Evolutionary conservation across 1,140 invertebrate species (phyloP).

Genomic region (Hermetia illucens): DNA sequence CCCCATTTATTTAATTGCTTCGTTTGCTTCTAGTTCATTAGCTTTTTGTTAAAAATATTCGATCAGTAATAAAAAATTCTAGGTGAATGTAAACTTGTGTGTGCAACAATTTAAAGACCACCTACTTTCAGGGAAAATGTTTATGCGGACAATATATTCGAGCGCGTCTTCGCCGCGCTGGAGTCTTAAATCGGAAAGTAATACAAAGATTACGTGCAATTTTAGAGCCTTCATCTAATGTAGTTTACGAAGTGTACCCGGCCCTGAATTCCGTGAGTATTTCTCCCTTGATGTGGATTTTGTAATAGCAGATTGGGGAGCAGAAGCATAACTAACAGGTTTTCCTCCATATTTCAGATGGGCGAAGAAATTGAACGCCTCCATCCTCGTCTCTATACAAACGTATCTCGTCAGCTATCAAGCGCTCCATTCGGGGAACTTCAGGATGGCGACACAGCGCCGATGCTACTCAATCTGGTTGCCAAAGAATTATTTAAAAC

Average conservation of each 20-base stretch:
- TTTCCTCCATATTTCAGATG: constrained; percentile 13
- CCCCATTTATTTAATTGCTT: too few species aligned
- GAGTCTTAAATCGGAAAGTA: constrained; percentile 26
- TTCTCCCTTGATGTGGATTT: too few species aligned
- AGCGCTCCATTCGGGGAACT: constrained; percentile 32
- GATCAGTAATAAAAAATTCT: too few species aligned
- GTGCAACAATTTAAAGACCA: too few species aligned
- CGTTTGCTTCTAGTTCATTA: too few species aligned
- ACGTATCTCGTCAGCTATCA: constrained; percentile 41
- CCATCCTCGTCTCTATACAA: constrained; percentile 46
- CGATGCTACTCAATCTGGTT: constrained; percentile 40
- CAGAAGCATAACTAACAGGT: too few species aligned
- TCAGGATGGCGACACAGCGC: constrained; percentile 38
- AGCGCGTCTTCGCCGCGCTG: constrained; percentile 22
- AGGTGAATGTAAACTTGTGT: too few species aligned
- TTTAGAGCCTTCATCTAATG: constrained; percentile 23
- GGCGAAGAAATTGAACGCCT: constrained; percentile 42
- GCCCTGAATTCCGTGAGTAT: constrained; percentile 25
- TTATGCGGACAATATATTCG: constrained; percentile 28
- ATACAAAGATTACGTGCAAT: constrained; percentile 24
- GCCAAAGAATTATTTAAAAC: constrained; percentile 42
- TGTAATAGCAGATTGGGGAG: too few species aligned
- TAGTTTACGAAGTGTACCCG: constrained; percentile 28
- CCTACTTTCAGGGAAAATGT: constrained; percentile 22
- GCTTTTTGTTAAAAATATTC: too few species aligned